Evolutionary conservation across 2,797 vertebrate species (phyloP).

Genomic region (Austrolebias charrua): DNA sequence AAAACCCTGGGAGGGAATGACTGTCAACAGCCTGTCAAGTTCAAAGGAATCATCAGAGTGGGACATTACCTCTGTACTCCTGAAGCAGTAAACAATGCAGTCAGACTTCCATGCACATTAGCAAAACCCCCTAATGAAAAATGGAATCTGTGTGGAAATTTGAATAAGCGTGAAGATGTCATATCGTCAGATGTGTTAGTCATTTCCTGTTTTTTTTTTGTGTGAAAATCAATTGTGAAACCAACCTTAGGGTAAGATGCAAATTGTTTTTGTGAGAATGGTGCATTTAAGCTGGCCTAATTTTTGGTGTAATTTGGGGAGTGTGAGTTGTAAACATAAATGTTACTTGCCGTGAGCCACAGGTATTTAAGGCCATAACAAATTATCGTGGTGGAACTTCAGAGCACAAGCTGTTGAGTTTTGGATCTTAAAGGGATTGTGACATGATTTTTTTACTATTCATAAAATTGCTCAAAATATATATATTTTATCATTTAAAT

Average conservation of each 20-base stretch:
- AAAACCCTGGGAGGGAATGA: slow-evolving; percentile 47
- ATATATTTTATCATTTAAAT: too few species aligned
- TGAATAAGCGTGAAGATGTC: slow-evolving; percentile 48
- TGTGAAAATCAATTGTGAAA: slow-evolving; percentile 53
- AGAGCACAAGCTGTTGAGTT: slow-evolving; percentile 8
- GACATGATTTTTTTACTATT: too few species aligned
- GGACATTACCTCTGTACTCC: slow-evolving; percentile 49
- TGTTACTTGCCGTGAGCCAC: slow-evolving; percentile 33
- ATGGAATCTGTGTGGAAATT: slow-evolving; percentile 32
- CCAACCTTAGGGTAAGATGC: slow-evolving; percentile 45
- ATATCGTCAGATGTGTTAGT: slow-evolving; percentile 38
- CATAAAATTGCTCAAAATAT: too few species aligned
- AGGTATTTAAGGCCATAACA: slow-evolving; percentile 27
- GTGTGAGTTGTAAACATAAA: slow-evolving; percentile 44
- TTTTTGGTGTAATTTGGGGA: slow-evolving; percentile 40
- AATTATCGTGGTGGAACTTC: slow-evolving; percentile 19
- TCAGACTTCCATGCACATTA: slow-evolving; percentile 49
- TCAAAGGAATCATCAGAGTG: slow-evolving; percentile 53
- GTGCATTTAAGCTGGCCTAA: slow-evolving; percentile 37
- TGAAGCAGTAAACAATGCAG: slow-evolving; percentile 54
- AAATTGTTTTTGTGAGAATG: slow-evolving; percentile 57
- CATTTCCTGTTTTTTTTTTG: slow-evolving; percentile 47
- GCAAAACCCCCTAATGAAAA: slow-evolving; percentile 41
- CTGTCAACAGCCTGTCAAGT: slow-evolving; percentile 61
- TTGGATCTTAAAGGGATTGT: too few species aligned